Evolutionary conservation across 2,113 vertebrate genomes (phyloP).

Genomic region (Sinosuthora webbiana): DNA sequence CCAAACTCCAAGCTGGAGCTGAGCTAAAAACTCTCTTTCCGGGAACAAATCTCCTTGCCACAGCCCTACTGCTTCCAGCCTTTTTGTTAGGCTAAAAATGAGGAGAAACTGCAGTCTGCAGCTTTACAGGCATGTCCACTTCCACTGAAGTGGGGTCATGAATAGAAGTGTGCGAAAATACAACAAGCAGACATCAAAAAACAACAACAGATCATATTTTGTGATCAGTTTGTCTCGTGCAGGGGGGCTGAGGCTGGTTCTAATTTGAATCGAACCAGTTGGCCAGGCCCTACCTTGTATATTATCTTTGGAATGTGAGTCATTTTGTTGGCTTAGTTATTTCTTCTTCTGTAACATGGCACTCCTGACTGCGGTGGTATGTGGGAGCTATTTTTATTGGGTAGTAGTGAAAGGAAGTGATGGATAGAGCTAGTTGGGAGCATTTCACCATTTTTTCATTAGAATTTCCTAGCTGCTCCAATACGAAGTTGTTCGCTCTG

Average conservation of each 20-base stretch:
- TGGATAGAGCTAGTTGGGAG: constrained; percentile 48
- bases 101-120: background rate
- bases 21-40: background rate
- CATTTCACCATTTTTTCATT: constrained; percentile 47
- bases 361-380: constrained; percentile 55
- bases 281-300: constrained; percentile 61
- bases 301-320: constrained; percentile 70
- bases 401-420: constrained; percentile 64
- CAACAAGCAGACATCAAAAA: constrained; percentile 29
- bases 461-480: background rate
- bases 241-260: constrained; percentile 53
- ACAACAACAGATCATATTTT: constrained; percentile 58
- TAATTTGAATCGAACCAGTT: constrained; percentile 55
- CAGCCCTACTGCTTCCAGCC: background rate
- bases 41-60: background rate
- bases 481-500: background rate
- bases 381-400: constrained; percentile 68
- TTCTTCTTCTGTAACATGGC: constrained; percentile 62
- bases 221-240: constrained; percentile 11
- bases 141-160: background rate
- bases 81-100: background rate
- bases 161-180: background rate
- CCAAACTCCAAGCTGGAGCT: background rate
- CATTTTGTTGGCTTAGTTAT: constrained; percentile 64
- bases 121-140: background rate